A percentile compares a stretch with the other conserved stretches of the same genome.
These are phyloP conservation scores for Drosophila kikkawai DNA, from an alignment of 1,140 invertebrate genomes.

Conservation along the genomic window DNA sequence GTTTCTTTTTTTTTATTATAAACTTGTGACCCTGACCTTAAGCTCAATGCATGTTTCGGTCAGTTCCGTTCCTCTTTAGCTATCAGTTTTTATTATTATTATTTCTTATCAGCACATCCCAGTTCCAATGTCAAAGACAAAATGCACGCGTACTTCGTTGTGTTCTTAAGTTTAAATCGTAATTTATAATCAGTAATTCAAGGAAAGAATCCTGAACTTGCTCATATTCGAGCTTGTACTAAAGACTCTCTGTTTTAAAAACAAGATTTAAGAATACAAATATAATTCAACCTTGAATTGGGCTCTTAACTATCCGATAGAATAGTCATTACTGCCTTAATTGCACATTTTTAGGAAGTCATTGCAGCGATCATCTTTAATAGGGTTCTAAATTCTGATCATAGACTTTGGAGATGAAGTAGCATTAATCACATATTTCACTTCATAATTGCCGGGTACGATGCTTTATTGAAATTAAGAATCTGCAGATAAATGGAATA, in stretches of 20 bases:
- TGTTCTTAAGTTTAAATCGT: constrained; percentile 6
- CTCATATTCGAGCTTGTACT: background rate
- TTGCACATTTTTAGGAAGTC: background rate
- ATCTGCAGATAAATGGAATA: constrained; percentile 21
- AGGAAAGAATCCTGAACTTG: background rate
- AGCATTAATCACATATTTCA: constrained; percentile 4
- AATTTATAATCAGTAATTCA: constrained; percentile 9
- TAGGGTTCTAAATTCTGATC: background rate
- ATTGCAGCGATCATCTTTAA: background rate
- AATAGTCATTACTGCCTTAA: background rate
- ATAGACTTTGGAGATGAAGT: background rate
- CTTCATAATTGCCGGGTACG: background rate
- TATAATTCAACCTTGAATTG: background rate
- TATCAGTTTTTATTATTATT: constrained; percentile 16
- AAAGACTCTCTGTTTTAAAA: background rate
- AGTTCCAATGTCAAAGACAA: constrained; percentile 31
- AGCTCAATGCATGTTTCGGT: constrained; percentile 22
- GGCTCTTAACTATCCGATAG: background rate
- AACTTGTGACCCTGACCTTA: constrained; percentile 29
- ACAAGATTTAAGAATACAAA: background rate
- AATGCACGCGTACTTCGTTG: constrained; percentile 18
- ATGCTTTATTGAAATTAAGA: constrained; percentile 39
- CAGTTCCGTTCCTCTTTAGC: constrained; percentile 29
- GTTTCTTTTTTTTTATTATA: background rate
- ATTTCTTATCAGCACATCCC: constrained; percentile 21